Conservation (phyloP, 2,888 invertebrate genomes). For the Xylophagus ater region DNA sequence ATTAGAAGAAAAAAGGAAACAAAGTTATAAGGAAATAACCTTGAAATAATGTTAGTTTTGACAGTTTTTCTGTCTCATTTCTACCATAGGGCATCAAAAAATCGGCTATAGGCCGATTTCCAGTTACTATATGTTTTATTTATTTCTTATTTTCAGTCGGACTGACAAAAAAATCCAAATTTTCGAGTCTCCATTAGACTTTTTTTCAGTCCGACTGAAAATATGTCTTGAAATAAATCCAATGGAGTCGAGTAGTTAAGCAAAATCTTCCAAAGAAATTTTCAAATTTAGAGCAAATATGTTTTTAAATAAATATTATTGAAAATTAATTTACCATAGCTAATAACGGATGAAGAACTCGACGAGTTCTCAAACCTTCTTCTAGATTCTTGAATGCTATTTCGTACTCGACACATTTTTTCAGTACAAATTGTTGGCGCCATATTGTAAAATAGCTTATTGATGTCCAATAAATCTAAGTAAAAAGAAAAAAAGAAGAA, state of each 20-base stretch:
- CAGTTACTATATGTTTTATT: too few relatives aligned
- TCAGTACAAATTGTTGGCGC: slow-evolving; percentile 36
- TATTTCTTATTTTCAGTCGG: not conserved
- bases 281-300: not conserved
- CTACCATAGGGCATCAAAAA: too few relatives aligned
- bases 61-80: too few relatives aligned
- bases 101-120: too few relatives aligned
- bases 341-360: slow-evolving; percentile 22
- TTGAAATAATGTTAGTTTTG: too few relatives aligned
- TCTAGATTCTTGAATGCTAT: slow-evolving; percentile 19
- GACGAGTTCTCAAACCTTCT: slow-evolving; percentile 17
- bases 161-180: not conserved
- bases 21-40: too few relatives aligned
- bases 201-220: not conserved
- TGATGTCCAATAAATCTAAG: too few relatives aligned
- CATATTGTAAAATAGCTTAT: too few relatives aligned
- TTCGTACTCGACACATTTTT: slow-evolving; percentile 28
- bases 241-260: not conserved
- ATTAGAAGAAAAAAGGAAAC: too few relatives aligned
- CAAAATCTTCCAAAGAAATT: not conserved
- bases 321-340: slow-evolving; percentile 23
- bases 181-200: not conserved
- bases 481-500: too few relatives aligned
- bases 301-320: slow-evolving; percentile 8
- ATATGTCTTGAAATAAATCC: too few relatives aligned